A percentile compares a stretch with the other conserved stretches of the same genome.
Evolutionary conservation across 2,113 vertebrate genomes (phyloP).

Genomic region (Kryptolebias marmoratus): DNA sequence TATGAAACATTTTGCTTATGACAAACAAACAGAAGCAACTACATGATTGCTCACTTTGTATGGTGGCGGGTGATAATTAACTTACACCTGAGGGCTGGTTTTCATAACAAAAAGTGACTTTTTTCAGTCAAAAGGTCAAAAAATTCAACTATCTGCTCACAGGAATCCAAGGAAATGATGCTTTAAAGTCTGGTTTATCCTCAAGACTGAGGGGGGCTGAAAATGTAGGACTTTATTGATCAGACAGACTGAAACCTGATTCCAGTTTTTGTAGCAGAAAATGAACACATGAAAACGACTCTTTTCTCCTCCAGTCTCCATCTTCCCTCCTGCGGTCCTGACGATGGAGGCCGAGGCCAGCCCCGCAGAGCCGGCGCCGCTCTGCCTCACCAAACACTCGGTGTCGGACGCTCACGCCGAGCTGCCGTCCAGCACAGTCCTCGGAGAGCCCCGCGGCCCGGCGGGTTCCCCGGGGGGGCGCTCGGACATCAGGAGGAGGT

Average conservation of each 20-base stretch:
- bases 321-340: slow-evolving; percentile 57
- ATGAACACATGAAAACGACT: neutral
- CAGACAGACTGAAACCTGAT: neutral
- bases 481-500: slow-evolving; percentile 62
- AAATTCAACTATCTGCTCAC: too few relatives aligned
- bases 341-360: slow-evolving; percentile 75
- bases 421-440: slow-evolving; percentile 77
- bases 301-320: slow-evolving; percentile 55
- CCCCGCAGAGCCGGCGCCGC: slow-evolving; percentile 69
- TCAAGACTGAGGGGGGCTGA: too few relatives aligned
- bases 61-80: too few relatives aligned
- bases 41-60: too few relatives aligned
- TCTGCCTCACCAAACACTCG: slow-evolving; percentile 70
- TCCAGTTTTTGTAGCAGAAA: neutral
- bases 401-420: slow-evolving; percentile 56
- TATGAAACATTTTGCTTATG: too few relatives aligned
- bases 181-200: too few relatives aligned
- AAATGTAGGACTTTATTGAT: neutral
- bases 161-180: too few relatives aligned
- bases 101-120: too few relatives aligned
- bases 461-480: neutral
- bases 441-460: slow-evolving; percentile 66
- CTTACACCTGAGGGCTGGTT: too few relatives aligned
- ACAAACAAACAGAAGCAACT: too few relatives aligned
- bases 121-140: too few relatives aligned